Percentiles rank a stretch among this genome's conserved stretches.
Conservation (phyloP, 2,888 invertebrate species). For the Deilephila porcellus region DNA sequence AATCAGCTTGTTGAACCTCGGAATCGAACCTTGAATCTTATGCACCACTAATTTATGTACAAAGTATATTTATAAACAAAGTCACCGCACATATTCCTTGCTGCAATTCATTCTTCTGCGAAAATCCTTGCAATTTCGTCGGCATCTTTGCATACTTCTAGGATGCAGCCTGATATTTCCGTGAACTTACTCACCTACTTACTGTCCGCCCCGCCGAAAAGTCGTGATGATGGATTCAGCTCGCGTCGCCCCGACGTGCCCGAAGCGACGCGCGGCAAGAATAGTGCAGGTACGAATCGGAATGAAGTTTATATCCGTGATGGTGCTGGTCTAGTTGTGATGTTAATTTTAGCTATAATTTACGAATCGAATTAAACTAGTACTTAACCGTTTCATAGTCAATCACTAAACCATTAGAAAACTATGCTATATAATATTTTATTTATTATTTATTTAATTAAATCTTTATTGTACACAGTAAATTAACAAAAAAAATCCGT, state of each 20-base stretch:
- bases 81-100: no score
- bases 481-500: no score
- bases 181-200: slow-evolving; percentile 3
- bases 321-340: not conserved
- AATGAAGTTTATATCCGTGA: slow-evolving; percentile 14
- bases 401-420: no score
- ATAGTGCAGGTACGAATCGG: slow-evolving; percentile 5
- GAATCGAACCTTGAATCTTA: no score
- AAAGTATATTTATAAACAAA: no score
- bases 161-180: not conserved
- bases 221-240: slow-evolving; percentile 10
- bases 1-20: no score
- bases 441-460: no score
- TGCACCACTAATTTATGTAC: no score
- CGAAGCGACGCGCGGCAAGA: not conserved
- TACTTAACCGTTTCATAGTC: no score
- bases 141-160: not conserved
- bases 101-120: not conserved
- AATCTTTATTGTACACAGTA: no score
- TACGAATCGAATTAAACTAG: no score
- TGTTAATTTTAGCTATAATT: not conserved
- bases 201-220: not conserved
- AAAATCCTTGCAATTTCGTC: not conserved
- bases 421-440: no score
- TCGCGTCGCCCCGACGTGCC: slow-evolving; percentile 4